Percentiles rank a stretch among this genome's conserved stretches.
Conservation (phyloP, 2,113 vertebrate species). For the Pampusana beccarii region DNA sequence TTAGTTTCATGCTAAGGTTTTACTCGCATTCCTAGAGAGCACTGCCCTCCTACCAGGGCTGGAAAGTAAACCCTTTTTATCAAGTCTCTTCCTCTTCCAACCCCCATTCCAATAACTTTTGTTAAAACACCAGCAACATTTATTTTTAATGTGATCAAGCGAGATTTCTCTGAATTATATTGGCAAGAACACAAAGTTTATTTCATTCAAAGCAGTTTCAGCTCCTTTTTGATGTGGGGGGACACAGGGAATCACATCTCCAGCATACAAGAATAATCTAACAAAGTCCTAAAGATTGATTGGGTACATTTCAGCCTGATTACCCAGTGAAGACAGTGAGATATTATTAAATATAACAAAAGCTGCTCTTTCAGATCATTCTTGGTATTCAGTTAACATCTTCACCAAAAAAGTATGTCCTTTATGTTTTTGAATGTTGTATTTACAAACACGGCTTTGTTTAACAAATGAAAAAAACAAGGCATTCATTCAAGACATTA, state of each 20-base stretch:
- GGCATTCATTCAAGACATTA: slow-evolving; percentile 81
- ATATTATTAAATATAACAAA: slow-evolving; percentile 80
- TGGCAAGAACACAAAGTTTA: not conserved
- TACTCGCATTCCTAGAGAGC: not conserved
- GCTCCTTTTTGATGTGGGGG: not conserved
- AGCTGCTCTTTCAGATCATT: slow-evolving; percentile 77
- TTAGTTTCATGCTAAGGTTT: not conserved
- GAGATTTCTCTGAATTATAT: not conserved
- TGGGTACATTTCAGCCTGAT: slow-evolving; percentile 63
- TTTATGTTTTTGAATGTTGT: slow-evolving; percentile 82
- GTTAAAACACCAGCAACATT: not conserved
- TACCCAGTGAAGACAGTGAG: slow-evolving; percentile 67
- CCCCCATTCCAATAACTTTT: not conserved
- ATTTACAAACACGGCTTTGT: slow-evolving; percentile 89
- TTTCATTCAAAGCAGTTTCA: not conserved
- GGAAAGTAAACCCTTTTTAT: not conserved
- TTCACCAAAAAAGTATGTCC: slow-evolving; percentile 81
- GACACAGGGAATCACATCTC: not conserved
- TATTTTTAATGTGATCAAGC: not conserved
- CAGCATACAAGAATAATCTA: not conserved
- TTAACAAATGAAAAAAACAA: slow-evolving; percentile 79
- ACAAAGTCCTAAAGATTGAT: slow-evolving; percentile 64
- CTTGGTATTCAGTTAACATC: slow-evolving; percentile 84
- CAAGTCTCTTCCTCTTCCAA: not conserved
- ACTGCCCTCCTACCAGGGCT: not conserved